A percentile compares a stretch with the other conserved stretches of the same genome.
Conservation (phyloP, 2,888 invertebrate species). For the Onthophagus sagittarius region DNA sequence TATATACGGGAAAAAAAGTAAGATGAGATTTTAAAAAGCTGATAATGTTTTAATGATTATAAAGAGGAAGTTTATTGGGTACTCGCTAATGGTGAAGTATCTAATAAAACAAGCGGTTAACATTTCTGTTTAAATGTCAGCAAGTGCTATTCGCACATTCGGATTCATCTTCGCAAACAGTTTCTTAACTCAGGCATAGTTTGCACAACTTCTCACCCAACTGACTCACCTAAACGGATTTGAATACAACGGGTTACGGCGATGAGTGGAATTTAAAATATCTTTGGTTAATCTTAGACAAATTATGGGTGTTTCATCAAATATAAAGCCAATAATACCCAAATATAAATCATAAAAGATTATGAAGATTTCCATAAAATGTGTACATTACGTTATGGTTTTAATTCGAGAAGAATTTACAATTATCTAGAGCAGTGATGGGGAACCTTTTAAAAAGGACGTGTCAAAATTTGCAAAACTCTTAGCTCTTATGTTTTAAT, state of each 20-base stretch:
- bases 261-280: neutral
- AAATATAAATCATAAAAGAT: too few species aligned
- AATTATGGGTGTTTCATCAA: too few species aligned
- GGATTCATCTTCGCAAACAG: neutral
- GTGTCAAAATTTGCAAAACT: too few species aligned
- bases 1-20: neutral
- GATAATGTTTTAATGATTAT: too few species aligned
- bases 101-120: slow-evolving; percentile 1
- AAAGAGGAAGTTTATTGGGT: neutral
- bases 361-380: too few species aligned
- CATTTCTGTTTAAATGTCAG: slow-evolving; percentile 8
- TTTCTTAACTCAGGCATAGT: neutral
- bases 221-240: neutral
- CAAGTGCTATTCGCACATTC: neutral
- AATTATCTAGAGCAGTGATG: too few species aligned
- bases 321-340: too few species aligned
- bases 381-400: too few species aligned
- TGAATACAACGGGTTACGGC: neutral
- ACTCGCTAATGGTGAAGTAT: neutral
- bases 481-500: too few species aligned
- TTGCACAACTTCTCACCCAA: neutral
- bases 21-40: neutral
- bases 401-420: too few species aligned
- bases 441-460: too few species aligned
- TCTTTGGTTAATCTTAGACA: neutral